These are phyloP conservation scores for Monoplex corrugatus DNA, from an alignment of 2,888 invertebrate species.

Conservation along the genomic window DNA sequence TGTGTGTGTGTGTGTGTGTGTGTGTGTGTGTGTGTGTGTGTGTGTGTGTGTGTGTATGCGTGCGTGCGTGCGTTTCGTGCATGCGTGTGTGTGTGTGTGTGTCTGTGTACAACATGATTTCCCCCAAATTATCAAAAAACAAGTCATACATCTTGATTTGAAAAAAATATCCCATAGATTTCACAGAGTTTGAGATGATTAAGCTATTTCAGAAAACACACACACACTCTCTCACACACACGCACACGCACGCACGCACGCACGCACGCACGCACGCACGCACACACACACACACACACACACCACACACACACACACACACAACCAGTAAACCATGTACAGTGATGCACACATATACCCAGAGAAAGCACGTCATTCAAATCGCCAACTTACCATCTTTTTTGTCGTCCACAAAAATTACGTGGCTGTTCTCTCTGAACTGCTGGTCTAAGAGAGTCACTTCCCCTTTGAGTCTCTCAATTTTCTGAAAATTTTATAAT, in stretches of 20 bases:
- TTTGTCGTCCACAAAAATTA: conserved; percentile 88
- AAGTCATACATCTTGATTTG: too few species aligned
- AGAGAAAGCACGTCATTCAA: too few species aligned
- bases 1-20: neutral
- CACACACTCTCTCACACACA: conserved; percentile 1
- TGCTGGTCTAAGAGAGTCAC: conserved; percentile 91
- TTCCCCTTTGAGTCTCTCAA: conserved; percentile 88
- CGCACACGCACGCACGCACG: conserved; percentile 25
- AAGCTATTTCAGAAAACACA: too few species aligned
- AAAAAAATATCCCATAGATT: too few species aligned
- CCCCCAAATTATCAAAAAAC: too few species aligned
- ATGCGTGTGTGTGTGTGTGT: too few species aligned
- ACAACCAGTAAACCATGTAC: too few species aligned
- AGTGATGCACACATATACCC: too few species aligned
- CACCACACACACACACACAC: too few species aligned
- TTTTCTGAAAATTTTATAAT: conserved; percentile 83
- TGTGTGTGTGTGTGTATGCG: neutral
- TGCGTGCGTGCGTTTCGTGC: neutral
- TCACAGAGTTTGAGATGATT: neutral
- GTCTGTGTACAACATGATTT: too few species aligned
- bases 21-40: conserved; percentile 14
- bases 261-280: conserved; percentile 9
- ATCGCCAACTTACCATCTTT: conserved; percentile 82
- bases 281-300: conserved; percentile 22
- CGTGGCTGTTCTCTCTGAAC: conserved; percentile 88